Evolutionary conservation across 2,888 invertebrate genomes (phyloP), one percentile per base, ranked within the genome.

Genomic region (Amphiduros pacificus): DNA sequence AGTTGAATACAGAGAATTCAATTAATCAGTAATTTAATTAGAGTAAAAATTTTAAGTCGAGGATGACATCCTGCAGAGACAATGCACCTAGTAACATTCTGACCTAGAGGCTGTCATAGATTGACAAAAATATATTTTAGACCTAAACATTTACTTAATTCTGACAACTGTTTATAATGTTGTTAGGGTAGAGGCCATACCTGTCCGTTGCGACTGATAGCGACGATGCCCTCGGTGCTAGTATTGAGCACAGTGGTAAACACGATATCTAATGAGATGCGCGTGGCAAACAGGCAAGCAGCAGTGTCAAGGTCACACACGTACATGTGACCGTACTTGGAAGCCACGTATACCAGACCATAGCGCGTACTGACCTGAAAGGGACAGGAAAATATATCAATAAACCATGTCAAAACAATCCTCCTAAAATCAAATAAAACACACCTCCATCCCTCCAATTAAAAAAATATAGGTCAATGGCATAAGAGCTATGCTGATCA

Each of bases 321-420:
- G 68, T 80, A 81, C 64, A 82, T 68, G 62, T 76, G 77, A 20
- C 82, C 82, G 69, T 82, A 82, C 65, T 83, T 83, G 22, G 83
- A 81, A 20, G 81, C 68, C 51, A 82, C 69, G 67, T 80, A 82
- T 55, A 82, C 72, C 61, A 83, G 69, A 2, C 81, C 81, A 55
- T 74, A 74, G 51, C 76, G 72, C 5, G 69, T 64, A 26, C 79
- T 81, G n/a, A 80, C 79, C 82, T 82, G 70, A 3, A 70, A 62
- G n/a, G n/a, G 31, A 55, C 6, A 57, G 24, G 14, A 53, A 6
- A 6, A 49, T 11, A 22, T n/a, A 49, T n/a, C 9, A 49, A 49
- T 49, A 49, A 36, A 36, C 17, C 36, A 36, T 36, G 36, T 11
- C 36, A 36, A 36, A 36, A 36, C 36, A 11, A 14, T 36, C 36